phyloP scores from a whole-genome alignment of 2,797 vertebrate genomes.

The Phyllotis vaccarum region DNA sequence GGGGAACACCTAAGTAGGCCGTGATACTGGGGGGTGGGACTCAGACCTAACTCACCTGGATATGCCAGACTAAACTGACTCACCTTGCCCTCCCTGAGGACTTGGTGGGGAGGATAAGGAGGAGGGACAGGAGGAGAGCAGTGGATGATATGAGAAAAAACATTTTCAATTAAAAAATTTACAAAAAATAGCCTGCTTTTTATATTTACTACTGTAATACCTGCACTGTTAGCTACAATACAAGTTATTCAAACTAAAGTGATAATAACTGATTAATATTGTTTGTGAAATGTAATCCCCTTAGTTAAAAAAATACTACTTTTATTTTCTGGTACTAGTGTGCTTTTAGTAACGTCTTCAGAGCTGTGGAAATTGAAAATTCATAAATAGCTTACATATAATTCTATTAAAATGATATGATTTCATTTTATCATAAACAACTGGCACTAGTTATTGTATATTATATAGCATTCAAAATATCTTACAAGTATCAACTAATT shows the following conservation, averaged over 20 bases:
- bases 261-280: not conserved
- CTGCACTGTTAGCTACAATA: not conserved
- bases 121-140: no score
- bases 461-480: not conserved
- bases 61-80: no score
- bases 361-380: not conserved
- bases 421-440: not conserved
- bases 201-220: not conserved
- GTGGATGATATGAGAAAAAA: no score
- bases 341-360: not conserved
- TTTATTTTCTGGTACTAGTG: not conserved
- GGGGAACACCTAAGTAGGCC: no score
- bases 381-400: not conserved
- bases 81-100: no score
- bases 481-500: not conserved
- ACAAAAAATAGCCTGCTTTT: not conserved
- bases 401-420: not conserved
- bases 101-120: no score
- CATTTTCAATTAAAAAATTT: no score
- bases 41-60: no score
- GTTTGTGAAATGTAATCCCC: fast-evolving
- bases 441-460: not conserved
- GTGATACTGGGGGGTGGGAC: no score
- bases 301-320: constrained; percentile 8
- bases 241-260: constrained; percentile 26